Conservation (phyloP, 2,888 invertebrate genomes). For the Lepidonotus clava region DNA sequence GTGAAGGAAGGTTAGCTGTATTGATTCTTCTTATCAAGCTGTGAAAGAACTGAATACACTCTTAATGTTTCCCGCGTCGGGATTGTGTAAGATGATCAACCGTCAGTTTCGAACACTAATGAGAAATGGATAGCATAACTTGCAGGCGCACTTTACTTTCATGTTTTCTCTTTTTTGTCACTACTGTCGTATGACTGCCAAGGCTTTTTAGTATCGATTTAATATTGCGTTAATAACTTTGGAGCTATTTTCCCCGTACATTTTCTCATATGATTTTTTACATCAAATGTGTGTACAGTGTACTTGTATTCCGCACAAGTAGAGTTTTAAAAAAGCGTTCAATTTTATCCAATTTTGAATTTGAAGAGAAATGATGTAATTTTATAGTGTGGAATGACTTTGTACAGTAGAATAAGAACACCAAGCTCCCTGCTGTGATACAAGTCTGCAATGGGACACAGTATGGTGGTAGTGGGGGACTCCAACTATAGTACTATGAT, state of each 20-base stretch:
- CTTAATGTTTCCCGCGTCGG: too few relatives aligned
- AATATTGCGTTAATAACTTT: background rate
- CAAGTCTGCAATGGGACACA: slow-evolving; percentile 8
- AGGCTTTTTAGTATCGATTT: background rate
- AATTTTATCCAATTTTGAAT: background rate
- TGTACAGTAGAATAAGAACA: background rate
- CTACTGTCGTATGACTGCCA: background rate
- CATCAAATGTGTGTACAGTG: background rate
- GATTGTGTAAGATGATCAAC: too few relatives aligned
- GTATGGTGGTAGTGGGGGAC: background rate
- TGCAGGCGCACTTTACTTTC: background rate
- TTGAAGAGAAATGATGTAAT: background rate
- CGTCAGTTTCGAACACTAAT: background rate
- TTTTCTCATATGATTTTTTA: background rate
- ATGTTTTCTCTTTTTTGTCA: background rate
- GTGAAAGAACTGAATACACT: too few relatives aligned
- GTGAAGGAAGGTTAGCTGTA: too few relatives aligned
- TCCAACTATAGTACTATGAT: background rate
- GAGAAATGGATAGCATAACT: background rate
- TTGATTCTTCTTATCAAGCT: too few relatives aligned
- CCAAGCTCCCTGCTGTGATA: slow-evolving; percentile 41
- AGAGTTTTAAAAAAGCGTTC: background rate
- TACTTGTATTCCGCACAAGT: background rate
- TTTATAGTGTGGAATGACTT: background rate
- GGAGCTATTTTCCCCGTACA: background rate